Conservation (phyloP, 1,140 invertebrate species). For the Lepidotrigona ventralis region DNA sequence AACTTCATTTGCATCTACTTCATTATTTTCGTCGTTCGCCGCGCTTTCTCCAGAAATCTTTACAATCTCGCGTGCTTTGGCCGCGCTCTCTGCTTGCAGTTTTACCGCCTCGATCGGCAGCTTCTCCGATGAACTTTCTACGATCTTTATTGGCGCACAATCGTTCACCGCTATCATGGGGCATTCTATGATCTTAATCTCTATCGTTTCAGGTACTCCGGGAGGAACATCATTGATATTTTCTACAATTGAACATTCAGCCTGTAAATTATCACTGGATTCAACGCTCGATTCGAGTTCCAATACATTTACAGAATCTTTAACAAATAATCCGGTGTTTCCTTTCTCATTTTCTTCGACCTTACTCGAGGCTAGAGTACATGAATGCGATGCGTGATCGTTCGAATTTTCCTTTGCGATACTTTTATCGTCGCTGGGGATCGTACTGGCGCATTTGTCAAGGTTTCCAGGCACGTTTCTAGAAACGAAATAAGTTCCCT, state of each 20-base stretch:
- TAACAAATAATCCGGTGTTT: no score
- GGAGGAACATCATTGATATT: not conserved
- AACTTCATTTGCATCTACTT: slow-evolving; percentile 16
- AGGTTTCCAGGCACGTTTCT: not conserved
- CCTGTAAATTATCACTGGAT: not conserved
- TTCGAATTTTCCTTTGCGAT: not conserved
- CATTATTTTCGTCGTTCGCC: not conserved
- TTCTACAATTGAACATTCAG: not conserved
- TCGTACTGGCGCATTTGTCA: not conserved
- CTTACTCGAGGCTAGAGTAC: no score
- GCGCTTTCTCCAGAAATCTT: slow-evolving; percentile 17
- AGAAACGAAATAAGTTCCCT: not conserved
- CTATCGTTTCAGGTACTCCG: slow-evolving; percentile 63
- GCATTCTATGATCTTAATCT: slow-evolving; percentile 71
- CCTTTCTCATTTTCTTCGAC: not conserved
- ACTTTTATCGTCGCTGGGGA: slow-evolving; percentile 1
- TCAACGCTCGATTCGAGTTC: not conserved
- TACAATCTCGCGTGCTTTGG: not conserved
- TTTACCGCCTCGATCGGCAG: not conserved
- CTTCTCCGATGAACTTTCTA: slow-evolving; percentile 8
- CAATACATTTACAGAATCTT: not conserved
- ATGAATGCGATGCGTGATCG: not conserved
- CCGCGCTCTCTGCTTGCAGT: not conserved
- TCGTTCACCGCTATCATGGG: slow-evolving; percentile 64
- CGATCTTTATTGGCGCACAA: slow-evolving; percentile 54